Conservation (phyloP, 1,140 invertebrate species). For the Caerostris darwini region DNA sequence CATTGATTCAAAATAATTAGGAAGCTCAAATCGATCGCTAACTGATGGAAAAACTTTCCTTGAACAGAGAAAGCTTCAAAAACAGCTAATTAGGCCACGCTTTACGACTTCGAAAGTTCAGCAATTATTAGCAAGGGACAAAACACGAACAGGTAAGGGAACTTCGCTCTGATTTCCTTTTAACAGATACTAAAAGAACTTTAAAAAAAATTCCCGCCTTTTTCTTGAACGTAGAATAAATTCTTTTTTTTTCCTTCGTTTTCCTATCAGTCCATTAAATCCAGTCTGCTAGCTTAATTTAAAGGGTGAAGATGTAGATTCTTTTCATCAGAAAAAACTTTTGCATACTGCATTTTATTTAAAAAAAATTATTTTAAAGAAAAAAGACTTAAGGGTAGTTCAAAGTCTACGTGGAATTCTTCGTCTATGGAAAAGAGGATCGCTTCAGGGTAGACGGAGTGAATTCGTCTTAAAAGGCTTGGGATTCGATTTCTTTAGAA, state of each 20-base stretch:
- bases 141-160: constrained; percentile 36
- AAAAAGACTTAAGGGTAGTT: background rate
- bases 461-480: background rate
- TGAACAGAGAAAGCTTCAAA: background rate
- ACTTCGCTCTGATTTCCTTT: background rate
- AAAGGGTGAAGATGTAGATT: background rate
- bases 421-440: too few relatives aligned
- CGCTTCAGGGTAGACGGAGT: too few relatives aligned
- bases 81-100: constrained; percentile 53
- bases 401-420: background rate
- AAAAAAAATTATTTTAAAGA: background rate
- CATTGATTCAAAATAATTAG: constrained; percentile 70
- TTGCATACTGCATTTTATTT: constrained; percentile 13
- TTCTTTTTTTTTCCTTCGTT: background rate
- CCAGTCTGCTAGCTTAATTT: constrained; percentile 58
- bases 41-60: constrained; percentile 21
- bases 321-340: background rate
- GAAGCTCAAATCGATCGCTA: background rate
- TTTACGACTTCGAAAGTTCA: background rate
- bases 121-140: constrained; percentile 23
- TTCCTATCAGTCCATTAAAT: constrained; percentile 26
- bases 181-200: background rate
- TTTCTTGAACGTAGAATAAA: background rate
- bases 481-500: background rate
- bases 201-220: background rate